Percentiles rank a stretch among this genome's conserved stretches.
phyloP scores from a whole-genome alignment of 2,113 vertebrate genomes.

The Scolopax mira region DNA sequence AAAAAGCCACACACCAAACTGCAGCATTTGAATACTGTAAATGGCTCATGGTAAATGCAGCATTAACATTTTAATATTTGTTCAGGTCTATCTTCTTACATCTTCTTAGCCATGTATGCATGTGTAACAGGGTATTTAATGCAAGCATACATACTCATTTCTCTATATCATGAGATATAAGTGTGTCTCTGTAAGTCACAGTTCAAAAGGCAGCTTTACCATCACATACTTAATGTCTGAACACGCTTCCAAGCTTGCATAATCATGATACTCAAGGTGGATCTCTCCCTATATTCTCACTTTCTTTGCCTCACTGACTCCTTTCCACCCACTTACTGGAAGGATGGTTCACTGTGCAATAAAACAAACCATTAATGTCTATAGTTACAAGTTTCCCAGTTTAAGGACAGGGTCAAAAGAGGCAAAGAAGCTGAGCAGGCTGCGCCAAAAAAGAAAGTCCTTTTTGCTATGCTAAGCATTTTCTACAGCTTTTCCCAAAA shows the following conservation, averaged over 20 bases:
- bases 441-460: background rate
- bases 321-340: background rate
- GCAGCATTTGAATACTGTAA: background rate
- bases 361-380: background rate
- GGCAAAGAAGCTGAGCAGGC: background rate
- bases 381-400: background rate
- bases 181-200: background rate
- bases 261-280: background rate
- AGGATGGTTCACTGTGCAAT: background rate
- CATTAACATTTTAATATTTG: background rate
- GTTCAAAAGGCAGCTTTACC: background rate
- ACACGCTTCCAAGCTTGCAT: background rate
- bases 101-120: background rate
- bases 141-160: background rate
- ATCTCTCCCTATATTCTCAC: background rate
- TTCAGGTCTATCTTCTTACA: background rate
- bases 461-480: background rate
- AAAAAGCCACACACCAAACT: background rate
- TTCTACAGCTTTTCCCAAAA: background rate
- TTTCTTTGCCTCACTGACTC: background rate
- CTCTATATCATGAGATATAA: fast-evolving
- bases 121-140: background rate
- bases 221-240: background rate
- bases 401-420: background rate
- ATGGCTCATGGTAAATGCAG: background rate